Percentiles rank a stretch among this genome's conserved stretches.
Conservation (phyloP, 2,888 invertebrate genomes). For the Oscheius sp. region DNA sequence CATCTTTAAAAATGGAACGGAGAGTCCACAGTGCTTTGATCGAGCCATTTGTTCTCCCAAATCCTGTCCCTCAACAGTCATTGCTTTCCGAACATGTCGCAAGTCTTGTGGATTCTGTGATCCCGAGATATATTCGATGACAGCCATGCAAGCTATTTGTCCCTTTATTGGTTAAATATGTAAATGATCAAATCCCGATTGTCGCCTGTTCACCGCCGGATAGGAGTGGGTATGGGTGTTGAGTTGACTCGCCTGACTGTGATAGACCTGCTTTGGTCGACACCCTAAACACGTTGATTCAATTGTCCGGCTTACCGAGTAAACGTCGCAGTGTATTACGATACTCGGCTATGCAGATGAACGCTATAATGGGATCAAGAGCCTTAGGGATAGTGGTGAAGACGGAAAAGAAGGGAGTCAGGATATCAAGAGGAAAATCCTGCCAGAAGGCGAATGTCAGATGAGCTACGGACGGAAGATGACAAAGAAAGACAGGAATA, state of each 20-base stretch:
- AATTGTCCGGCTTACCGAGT: not conserved
- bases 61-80: conserved; percentile 1
- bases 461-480: conserved; percentile 12
- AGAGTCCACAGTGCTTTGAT: conserved; percentile 23
- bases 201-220: no score
- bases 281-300: not conserved
- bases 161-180: conserved; percentile 23
- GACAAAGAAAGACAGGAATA: conserved; percentile 10
- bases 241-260: not conserved
- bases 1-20: conserved; percentile 13
- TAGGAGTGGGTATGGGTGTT: no score
- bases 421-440: conserved; percentile 11
- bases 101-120: conserved; percentile 33
- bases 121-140: not conserved
- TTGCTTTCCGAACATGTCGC: conserved; percentile 29
- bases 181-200: not conserved
- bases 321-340: not conserved
- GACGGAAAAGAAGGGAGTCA: conserved; percentile 23
- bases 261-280: not conserved
- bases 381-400: conserved; percentile 21
- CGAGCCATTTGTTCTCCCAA: not conserved
- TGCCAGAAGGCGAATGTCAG: conserved; percentile 26
- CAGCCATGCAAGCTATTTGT: not conserved
- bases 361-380: conserved; percentile 20
- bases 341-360: conserved; percentile 18